These are phyloP conservation scores for Cyanocitta stelleri DNA, from an alignment of 2,113 vertebrate species.

Conservation along the genomic window DNA sequence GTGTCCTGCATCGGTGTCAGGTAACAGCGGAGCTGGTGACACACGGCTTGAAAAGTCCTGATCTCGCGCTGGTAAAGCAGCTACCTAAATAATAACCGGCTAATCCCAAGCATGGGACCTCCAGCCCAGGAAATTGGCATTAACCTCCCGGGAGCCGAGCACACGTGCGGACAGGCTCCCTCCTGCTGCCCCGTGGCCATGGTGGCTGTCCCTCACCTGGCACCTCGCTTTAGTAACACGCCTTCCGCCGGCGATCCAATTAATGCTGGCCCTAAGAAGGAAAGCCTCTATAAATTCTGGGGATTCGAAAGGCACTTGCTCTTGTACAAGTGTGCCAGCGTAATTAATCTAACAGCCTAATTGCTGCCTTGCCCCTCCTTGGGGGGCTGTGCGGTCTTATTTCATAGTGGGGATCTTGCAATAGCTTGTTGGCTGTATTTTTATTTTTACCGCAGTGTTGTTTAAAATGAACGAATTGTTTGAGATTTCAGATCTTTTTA, in stretches of 20 bases:
- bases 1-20: background rate
- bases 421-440: background rate
- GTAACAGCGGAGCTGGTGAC: background rate
- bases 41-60: background rate
- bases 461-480: background rate
- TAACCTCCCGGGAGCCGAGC: background rate
- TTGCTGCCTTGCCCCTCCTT: background rate
- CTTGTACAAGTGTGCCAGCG: background rate
- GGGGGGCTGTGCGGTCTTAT: background rate
- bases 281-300: background rate
- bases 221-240: background rate
- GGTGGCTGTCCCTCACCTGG: background rate
- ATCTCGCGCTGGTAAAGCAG: background rate
- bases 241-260: background rate
- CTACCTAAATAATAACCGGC: constrained; percentile 3
- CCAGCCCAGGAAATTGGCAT: background rate
- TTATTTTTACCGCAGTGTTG: background rate
- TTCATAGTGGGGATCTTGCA: background rate
- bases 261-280: background rate
- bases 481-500: background rate
- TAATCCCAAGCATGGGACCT: background rate
- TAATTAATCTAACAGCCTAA: background rate
- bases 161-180: background rate
- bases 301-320: background rate
- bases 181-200: background rate